Base-by-base conservation (phyloP, 2,888 invertebrate species). In the Nomada goodeniana region DNA sequence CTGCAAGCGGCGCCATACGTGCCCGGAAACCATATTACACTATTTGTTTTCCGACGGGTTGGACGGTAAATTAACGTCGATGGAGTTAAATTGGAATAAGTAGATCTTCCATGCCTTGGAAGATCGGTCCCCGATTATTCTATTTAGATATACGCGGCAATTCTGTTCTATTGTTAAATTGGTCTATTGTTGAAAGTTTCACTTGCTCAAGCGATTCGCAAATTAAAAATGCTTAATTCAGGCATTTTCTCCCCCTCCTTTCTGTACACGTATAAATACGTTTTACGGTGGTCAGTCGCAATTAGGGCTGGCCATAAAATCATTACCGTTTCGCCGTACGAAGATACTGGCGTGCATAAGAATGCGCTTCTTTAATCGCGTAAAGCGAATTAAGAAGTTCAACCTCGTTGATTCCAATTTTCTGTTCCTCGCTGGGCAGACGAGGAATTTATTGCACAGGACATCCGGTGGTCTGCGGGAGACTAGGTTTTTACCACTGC, bases 391-490 rank as follows among this genome's bases (percentile, higher is more conserved):
- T 70, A 70, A 70, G 29, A 70, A 70, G 70, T 70, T 60, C 47
- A 60, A 70, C 18, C 60, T 61, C 60, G n/a, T 11, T 53, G 74
- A 73, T 60, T 50, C 50, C 20, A 50, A 64, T 64, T 42, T 72
- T 50, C 53, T 47, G 55, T 47, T 47, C 63, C 26, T 11, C 42
- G 53, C 26, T 36, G 20, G 55, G 4, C 13, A 23, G 42, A 1
- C 60, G 2, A 36, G 55, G 42, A 59, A 63, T 79, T 79, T 78
- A 78, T 70, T 52, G 67, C 75, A 60, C 59, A 47, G 70, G 80
- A 80, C 80, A 80, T 80, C 80, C 80, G 80, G 80, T 26, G 67
- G 70, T 60, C 57, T 52, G 29, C 47, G 26, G 13, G 20, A 44
- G 11, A 23, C 53, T 42, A 26, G 47, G 78, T 80, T 80, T 80